Percentiles rank a stretch among this genome's conserved stretches.
These are phyloP conservation scores for Tylochromis polylepis DNA, from an alignment of 2,113 vertebrate species.

Conservation along the genomic window DNA sequence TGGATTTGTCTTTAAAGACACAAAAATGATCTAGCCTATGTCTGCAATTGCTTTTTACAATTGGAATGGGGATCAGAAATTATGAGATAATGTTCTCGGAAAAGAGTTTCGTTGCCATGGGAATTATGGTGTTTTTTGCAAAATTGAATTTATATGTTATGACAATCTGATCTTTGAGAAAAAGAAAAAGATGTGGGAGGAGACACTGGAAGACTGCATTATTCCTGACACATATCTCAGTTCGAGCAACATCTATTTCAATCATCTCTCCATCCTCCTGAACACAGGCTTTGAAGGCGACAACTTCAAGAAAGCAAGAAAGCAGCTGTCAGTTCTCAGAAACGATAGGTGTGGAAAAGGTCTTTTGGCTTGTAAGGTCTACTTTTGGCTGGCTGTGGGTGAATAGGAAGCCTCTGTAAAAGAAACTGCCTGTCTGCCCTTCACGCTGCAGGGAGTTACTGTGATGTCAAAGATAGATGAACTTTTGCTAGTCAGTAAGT, in stretches of 20 bases:
- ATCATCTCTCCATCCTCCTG: neutral
- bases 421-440: neutral
- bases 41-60: neutral
- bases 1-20: neutral
- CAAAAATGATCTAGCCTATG: neutral
- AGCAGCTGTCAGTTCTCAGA: neutral
- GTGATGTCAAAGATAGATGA: neutral
- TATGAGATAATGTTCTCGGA: neutral
- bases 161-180: conserved; percentile 2
- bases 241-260: neutral
- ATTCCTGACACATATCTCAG: neutral
- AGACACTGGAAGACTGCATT: conserved; percentile 1
- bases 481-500: neutral
- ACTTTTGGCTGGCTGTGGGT: conserved; percentile 1
- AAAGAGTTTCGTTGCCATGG: neutral
- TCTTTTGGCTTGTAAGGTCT: neutral
- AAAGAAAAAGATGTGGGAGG: conserved; percentile 9
- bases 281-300: neutral
- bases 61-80: rapidly evolving
- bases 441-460: neutral
- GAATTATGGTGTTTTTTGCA: rapidly evolving
- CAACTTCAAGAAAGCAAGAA: neutral
- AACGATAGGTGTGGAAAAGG: neutral
- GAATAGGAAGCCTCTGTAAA: neutral
- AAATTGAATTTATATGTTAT: neutral